Evolutionary conservation across 1,140 invertebrate genomes (phyloP).

Genomic region (Eriosoma lanigerum): DNA sequence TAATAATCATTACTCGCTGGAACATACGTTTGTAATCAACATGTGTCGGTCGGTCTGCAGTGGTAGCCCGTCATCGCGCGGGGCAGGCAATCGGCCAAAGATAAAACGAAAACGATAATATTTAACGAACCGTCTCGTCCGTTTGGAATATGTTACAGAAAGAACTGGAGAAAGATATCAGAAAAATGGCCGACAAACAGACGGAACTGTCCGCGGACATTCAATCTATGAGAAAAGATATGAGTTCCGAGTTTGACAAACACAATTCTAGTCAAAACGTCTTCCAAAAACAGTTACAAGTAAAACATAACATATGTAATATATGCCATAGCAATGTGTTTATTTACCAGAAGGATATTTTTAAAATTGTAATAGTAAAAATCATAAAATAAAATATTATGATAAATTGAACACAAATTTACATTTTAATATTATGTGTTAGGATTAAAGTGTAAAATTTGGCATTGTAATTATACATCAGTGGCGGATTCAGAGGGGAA

Average conservation of each 20-base stretch:
- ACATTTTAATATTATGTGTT: too few species aligned
- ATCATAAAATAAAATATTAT: too few species aligned
- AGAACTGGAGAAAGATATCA: constrained; percentile 44
- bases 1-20: neutral
- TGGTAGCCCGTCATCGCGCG: too few species aligned
- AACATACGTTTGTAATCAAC: constrained; percentile 29
- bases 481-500: too few species aligned
- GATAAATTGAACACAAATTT: too few species aligned
- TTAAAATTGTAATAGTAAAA: neutral
- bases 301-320: neutral
- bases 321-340: neutral
- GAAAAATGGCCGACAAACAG: constrained; percentile 36
- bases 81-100: constrained; percentile 32
- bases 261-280: constrained; percentile 25
- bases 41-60: neutral
- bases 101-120: constrained; percentile 34
- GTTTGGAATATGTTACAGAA: constrained; percentile 34
- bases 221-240: constrained; percentile 29
- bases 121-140: constrained; percentile 23
- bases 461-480: too few species aligned
- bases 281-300: constrained; percentile 36
- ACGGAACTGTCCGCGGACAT: constrained; percentile 28
- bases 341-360: neutral
- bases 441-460: too few species aligned
- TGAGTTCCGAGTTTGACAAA: constrained; percentile 15